Conservation (phyloP, 2,888 invertebrate species). For the Periphyllus acericola region DNA sequence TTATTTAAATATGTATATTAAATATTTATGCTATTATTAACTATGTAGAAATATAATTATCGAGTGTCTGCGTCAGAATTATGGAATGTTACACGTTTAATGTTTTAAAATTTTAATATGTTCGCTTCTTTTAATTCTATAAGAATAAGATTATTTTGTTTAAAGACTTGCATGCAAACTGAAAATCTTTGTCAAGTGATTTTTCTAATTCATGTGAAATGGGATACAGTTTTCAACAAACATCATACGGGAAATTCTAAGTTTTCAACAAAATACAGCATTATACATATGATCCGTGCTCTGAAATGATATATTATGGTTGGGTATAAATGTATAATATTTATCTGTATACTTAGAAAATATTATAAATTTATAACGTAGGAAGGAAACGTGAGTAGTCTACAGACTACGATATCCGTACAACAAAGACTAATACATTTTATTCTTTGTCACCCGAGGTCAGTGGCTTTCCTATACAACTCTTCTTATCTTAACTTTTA, state of each 20-base stretch:
- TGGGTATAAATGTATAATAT: neutral
- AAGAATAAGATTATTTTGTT: neutral
- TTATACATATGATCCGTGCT: neutral
- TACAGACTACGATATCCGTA: neutral
- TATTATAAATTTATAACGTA: neutral
- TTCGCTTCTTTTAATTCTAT: neutral
- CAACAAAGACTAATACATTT: constrained; percentile 14
- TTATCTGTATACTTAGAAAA: neutral
- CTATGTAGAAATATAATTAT: neutral
- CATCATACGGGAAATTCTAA: neutral
- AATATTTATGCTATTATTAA: too few relatives aligned
- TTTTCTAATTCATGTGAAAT: neutral
- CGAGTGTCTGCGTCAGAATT: neutral
- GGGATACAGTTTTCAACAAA: neutral
- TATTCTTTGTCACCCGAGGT: constrained; percentile 19
- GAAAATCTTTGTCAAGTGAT: too few relatives aligned
- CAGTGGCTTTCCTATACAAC: constrained; percentile 14
- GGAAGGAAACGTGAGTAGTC: neutral
- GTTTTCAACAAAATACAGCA: neutral
- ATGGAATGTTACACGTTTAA: neutral
- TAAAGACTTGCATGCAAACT: too few relatives aligned
- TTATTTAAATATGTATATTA: too few relatives aligned
- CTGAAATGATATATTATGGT: neutral
- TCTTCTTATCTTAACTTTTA: constrained; percentile 10
- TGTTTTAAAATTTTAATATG: neutral